Base-by-base conservation (phyloP, 2,113 vertebrate species). In the Gallinago paraguaiae region DNA sequence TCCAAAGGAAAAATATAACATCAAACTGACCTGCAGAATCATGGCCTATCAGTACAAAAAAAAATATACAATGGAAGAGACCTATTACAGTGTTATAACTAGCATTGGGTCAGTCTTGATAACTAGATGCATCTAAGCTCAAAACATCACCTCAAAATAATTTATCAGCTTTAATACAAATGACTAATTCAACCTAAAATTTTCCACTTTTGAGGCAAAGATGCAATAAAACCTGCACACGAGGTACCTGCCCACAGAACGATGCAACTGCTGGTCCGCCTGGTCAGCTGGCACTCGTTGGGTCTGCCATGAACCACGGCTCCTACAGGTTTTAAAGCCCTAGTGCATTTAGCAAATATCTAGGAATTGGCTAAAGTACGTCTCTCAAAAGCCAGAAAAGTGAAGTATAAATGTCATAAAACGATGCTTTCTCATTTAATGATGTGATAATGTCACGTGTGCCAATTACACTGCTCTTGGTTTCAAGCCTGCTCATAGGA, bases 221-320 rank as follows among this genome's bases (percentile, higher is more conserved):
- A 46, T 35, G 19, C 6, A 41, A 6, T 48, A 39, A 69, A 54
- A 54, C 9, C n/a, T n/a, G 33, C 37, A 13, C 27, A 33, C 0
- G 11, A 53, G 61, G 12, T 46, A n/a, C 18, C 18, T 25, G 48
- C 46, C 45, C 1, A 2, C 56, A 31, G 39, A 41, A 13, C 0
- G 5, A 53, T 4, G 43, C 7, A 9, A 53, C 33, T 33, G 33
- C 61, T n/a, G 48, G 53, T 2, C 1, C 63, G 30, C 27, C 22
- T 12, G 27, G 7, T 27, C 61, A 68, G 33, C 28, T 3, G 0
- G 13, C 3, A 25, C 30, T 43, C 39, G 8, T 0, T 1, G 48
- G 23, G 12, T 57, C 35, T 1, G 1, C 16, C 22, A 5, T 0
- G 10, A 33, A 22, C 43, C 39, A 13, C 3, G 7, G 28, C 27